Evolutionary conservation across 2,888 invertebrate species (phyloP), one percentile per base, ranked within the genome.

Genomic region (Sepiola atlantica): DNA sequence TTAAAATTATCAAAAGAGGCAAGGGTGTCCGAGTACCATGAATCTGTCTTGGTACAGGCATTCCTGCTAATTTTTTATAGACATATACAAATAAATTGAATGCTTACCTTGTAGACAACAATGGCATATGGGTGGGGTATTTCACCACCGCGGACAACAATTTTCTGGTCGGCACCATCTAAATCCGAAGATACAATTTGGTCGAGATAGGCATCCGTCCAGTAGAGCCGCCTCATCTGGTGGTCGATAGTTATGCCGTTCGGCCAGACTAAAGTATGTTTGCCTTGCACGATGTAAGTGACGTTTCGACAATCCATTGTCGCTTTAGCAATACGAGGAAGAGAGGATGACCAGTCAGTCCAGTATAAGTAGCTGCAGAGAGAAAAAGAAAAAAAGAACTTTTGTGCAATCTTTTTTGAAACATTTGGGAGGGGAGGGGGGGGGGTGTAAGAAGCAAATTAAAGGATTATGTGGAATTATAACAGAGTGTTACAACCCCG

Each of bases 231-330:
- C 96, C 98, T 98, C 0, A 98, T 98, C 96, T 98, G 98, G 96
- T 98, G 98, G 97, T 99, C 99, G 55, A 99, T 98, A 0, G 99
- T 98, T 94, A 98, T 98, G 32, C 98, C 98, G 97, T 99, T 99
- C 0, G 99, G 99, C 98, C 98, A 98, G 95, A 98, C 98, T 0
- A 99, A 98, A 20, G 96, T 95, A 0, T 98, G 98, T 94, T 98
- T 98, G 77, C 96, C 96, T 93, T 96, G 95, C 24, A 97, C 94
- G n/a, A 96, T 95, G 12, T 94, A 94, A 35, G 97, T 95, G 97
- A 98, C 91, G 95, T 98, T 98, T 0, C 98, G 98, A 0, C 99
- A 99, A 96, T 99, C 98, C 95, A 99, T 98, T 96, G 98, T 98
- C 0, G 99, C 98, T 94, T 98, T 98, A 18, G 98, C 98, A 18